Base-by-base conservation (phyloP, 2,113 vertebrate genomes). In the Hippocampus comes region DNA sequence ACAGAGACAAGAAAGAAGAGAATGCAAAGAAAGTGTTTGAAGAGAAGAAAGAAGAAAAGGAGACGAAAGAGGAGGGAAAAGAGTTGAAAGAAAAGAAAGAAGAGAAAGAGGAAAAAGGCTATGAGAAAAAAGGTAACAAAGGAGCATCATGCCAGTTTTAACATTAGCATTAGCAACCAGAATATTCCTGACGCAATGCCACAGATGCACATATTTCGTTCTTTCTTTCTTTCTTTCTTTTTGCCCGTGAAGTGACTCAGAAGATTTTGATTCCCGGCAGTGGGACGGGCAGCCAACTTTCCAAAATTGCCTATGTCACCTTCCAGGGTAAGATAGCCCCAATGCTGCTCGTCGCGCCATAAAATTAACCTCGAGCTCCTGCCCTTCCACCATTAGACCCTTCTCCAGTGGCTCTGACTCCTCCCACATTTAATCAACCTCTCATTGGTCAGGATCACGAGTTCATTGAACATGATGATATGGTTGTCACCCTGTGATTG, bases 241-340 rank as follows among this genome's bases (percentile, higher is more conserved):
- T 84, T 87, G 63, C 93, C 74, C 89, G 79, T 85, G 63, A 95
- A 96, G 95, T 83, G 0, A 82, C 72, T 81, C 87, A 92, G 87
- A 94, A 92, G 93, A 86, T 89, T 87, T 91, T 95, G 87, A 92
- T 90, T 81, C 93, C 93, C 78, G 91, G 92, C 89, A 92, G 93
- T 84, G 90, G 93, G 81, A 94, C 90, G 84, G 83, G 90, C 70
- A 92, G 89, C 82, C 90, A 94, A 82, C 82, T 93, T 85, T 93
- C 93, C 11, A 91, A 92, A 91, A 89, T 94, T 67, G 88, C 94
- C 27, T 85, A 91, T 56, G 87, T 94, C 77, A 87, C 70, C 0
- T 95, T 94, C 46, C 90, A 91, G 95, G 95, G 95, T 97, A 94
- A 95, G 94, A 83, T n/a, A 15, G 60, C 9, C 11, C 56, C 9